A percentile compares a stretch with the other conserved stretches of the same genome.
These are phyloP conservation scores for Leiothrix lutea DNA, from an alignment of 2,113 vertebrate species.

Conservation along the genomic window DNA sequence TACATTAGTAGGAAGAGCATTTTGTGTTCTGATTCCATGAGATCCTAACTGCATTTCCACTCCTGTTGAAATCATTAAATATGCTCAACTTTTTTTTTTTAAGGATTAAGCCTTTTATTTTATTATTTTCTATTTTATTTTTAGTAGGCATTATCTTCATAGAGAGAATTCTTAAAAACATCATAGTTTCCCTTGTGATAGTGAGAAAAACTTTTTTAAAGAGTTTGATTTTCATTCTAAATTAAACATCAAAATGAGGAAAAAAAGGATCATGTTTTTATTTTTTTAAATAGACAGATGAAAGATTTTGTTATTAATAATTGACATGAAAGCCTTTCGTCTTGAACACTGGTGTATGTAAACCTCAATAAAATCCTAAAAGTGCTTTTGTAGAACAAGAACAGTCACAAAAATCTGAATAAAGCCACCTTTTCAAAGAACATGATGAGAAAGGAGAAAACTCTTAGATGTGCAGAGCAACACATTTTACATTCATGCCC, in stretches of 20 bases:
- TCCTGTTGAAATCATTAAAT: not conserved
- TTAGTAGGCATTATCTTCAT: conserved; percentile 57
- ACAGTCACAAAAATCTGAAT: conserved; percentile 68
- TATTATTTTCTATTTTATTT: conserved; percentile 51
- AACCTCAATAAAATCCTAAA: conserved; percentile 70
- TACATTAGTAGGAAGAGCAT: not conserved
- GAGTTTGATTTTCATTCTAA: conserved; percentile 70
- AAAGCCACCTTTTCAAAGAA: conserved; percentile 67
- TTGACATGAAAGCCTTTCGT: conserved; percentile 69
- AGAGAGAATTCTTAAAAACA: conserved; percentile 60
- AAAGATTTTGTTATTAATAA: conserved; percentile 73
- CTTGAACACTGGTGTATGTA: conserved; percentile 66
- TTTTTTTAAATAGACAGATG: conserved; percentile 67
- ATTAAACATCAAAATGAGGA: conserved; percentile 66
- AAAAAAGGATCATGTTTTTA: conserved; percentile 64
- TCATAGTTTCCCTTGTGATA: conserved; percentile 59
- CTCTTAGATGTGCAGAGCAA: conserved; percentile 67
- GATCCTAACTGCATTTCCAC: not conserved
- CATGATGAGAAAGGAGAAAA: conserved; percentile 61
- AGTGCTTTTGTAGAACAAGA: conserved; percentile 72
- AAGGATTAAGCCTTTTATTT: conserved; percentile 35
- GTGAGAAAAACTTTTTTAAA: conserved; percentile 49
- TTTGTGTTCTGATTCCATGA: not conserved
- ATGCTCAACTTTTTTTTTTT: not conserved
- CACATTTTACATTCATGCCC: conserved; percentile 65